Conservation (phyloP, 35 echinoderm and acorn worm species). For the Anneissia japonica region DNA sequence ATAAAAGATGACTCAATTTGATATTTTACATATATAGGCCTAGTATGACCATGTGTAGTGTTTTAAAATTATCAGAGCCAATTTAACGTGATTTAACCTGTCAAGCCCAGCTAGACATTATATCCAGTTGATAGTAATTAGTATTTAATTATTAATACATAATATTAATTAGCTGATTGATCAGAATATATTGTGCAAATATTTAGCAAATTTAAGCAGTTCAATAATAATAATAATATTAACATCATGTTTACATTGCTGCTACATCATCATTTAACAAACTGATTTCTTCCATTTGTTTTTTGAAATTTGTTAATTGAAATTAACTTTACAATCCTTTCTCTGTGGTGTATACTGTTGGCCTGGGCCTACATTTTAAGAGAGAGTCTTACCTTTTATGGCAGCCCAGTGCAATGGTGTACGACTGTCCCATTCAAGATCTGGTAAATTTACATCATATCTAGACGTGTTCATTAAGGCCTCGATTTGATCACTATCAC, state of each 20-base stretch:
- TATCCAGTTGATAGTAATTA: too few species aligned
- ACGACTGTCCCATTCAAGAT: slow-evolving; percentile 73
- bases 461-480: slow-evolving; percentile 56
- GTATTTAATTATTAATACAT: too few species aligned
- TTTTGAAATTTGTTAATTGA: neutral
- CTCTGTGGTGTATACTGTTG: neutral
- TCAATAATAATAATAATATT: neutral
- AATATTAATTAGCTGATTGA: too few species aligned
- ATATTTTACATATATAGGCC: too few species aligned
- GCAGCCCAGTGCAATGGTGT: slow-evolving; percentile 91
- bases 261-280: neutral
- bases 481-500: slow-evolving; percentile 75
- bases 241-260: neutral
- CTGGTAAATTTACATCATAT: slow-evolving; percentile 77
- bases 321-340: neutral
- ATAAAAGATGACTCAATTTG: too few species aligned
- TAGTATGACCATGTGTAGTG: too few species aligned
- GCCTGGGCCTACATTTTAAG: neutral
- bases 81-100: too few species aligned
- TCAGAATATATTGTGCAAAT: too few species aligned
- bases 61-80: too few species aligned
- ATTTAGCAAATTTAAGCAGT: neutral
- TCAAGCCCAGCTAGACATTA: too few species aligned
- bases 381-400: slow-evolving; percentile 63
- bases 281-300: neutral